A percentile compares a stretch with the other conserved stretches of the same genome.
Evolutionary conservation across 2,113 vertebrate species (phyloP).

Genomic region (Cercopithecus mona): DNA sequence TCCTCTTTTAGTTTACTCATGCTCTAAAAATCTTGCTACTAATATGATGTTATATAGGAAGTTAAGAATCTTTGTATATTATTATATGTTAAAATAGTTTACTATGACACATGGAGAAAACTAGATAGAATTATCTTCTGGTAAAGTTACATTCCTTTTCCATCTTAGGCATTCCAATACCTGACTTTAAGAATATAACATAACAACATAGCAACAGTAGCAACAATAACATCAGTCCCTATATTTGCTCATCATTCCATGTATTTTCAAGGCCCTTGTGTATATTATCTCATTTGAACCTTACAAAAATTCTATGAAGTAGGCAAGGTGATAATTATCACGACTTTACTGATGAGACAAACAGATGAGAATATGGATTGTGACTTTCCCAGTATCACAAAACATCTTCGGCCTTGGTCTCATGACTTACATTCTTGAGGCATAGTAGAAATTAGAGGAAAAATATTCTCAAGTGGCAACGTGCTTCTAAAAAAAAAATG

Average conservation of each 20-base stretch:
- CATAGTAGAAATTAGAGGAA: not conserved
- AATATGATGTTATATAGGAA: not conserved
- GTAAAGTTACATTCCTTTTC: not conserved
- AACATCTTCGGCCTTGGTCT: not conserved
- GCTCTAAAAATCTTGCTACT: not conserved
- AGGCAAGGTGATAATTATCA: not conserved
- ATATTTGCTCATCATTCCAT: not conserved
- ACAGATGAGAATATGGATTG: not conserved
- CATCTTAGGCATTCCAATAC: not conserved
- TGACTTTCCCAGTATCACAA: not conserved
- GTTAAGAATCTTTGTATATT: not conserved
- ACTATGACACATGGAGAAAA: not conserved
- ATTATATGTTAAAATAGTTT: not conserved
- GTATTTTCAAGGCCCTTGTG: not conserved
- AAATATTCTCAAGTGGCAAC: not conserved
- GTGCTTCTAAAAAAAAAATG: not conserved
- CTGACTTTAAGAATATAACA: not conserved
- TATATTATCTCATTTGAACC: not conserved
- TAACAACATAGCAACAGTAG: not conserved
- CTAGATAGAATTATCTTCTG: not conserved
- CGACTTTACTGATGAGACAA: conserved; percentile 23
- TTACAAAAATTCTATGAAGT: not conserved
- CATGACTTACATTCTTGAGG: not conserved
- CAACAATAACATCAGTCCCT: not conserved
- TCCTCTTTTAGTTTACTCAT: not conserved